A percentile compares a stretch with the other conserved stretches of the same genome.
phyloP scores from a whole-genome alignment of 2,113 vertebrate genomes.

The Hiodon tergisus region DNA sequence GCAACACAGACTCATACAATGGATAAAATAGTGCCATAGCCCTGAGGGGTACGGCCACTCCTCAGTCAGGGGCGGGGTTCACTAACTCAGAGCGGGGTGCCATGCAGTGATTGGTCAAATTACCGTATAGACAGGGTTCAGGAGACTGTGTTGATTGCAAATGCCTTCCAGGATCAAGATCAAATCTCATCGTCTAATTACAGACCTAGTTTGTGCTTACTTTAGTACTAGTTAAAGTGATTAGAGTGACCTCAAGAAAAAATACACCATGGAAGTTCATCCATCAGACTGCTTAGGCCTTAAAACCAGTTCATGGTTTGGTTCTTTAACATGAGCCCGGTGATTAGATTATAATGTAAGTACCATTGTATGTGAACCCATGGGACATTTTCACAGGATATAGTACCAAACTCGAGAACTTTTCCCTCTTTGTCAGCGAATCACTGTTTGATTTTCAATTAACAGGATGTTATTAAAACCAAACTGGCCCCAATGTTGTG shows the following conservation, averaged over 20 bases:
- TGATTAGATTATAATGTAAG: constrained; percentile 58
- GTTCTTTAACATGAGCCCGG: constrained; percentile 48
- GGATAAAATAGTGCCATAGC: no score
- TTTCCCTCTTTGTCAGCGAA: constrained; percentile 32
- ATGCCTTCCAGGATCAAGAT: no score
- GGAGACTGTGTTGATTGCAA: no score
- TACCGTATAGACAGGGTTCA: no score
- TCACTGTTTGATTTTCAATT: constrained; percentile 53
- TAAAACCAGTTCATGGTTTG: constrained; percentile 32
- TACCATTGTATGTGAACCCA: constrained; percentile 53
- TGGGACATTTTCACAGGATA: constrained; percentile 43
- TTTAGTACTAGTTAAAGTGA: no score
- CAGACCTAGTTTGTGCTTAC: no score
- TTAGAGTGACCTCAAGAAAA: background rate
- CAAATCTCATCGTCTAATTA: no score
- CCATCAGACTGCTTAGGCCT: constrained; percentile 38
- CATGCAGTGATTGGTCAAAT: no score
- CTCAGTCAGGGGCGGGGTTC: no score
- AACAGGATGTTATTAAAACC: constrained; percentile 48
- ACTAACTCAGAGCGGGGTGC: no score
- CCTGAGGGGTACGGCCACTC: no score
- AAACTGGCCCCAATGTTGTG: constrained; percentile 42
- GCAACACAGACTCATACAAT: no score
- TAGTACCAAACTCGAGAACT: constrained; percentile 30
- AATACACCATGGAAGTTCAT: constrained; percentile 26